Evolutionary conservation across 2,797 vertebrate genomes (phyloP), one percentile per base, ranked within the genome.

Genomic region (Sebastolobus alascanus): DNA sequence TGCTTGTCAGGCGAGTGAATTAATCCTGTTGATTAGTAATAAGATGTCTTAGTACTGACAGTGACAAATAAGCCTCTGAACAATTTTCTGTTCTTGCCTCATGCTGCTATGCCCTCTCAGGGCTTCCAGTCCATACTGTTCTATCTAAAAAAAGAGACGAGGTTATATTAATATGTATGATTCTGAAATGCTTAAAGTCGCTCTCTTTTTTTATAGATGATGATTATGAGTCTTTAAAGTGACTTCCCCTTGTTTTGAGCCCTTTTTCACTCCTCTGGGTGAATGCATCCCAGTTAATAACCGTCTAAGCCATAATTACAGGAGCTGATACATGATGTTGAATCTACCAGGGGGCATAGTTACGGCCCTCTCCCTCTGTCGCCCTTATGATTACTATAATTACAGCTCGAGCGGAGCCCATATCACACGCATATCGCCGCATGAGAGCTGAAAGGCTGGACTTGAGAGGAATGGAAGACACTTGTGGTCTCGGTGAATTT

Each of bases 301-400:
- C 68, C 87, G 75, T 82, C 80, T 72, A 67, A 68, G 67, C 27
- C 25, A 43, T 90, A 92, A 92, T 92, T 90, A 84, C 84, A 89
- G 77, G 78, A 87, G 87, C 78, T 78, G 75, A 81, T 78, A 81
- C 84, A 82, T 82, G 86, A 84, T 85, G 88, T 84, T 90, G 68
- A 86, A 92, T 84, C 68, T 79, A 87, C 69, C 84, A 58, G 75
- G 75, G 75, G 88, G 75, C 79, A 87, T 37, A 77, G 79, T 85
- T 85, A 77, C 13, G 20, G 75, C 80, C 65, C 79, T 80, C 73
- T 79, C 80, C 61, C 68, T 76, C 80, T 40, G 58, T 79, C 79
- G 68, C 77, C 70, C 60, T 84, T 70, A 72, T 83, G 84, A 91
- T 89, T 86, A 82, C 86, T 87, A 27, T 91, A 89, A 93, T 93